Evolutionary conservation across 2,113 vertebrate species (phyloP).

Genomic region (Rhineura floridana): DNA sequence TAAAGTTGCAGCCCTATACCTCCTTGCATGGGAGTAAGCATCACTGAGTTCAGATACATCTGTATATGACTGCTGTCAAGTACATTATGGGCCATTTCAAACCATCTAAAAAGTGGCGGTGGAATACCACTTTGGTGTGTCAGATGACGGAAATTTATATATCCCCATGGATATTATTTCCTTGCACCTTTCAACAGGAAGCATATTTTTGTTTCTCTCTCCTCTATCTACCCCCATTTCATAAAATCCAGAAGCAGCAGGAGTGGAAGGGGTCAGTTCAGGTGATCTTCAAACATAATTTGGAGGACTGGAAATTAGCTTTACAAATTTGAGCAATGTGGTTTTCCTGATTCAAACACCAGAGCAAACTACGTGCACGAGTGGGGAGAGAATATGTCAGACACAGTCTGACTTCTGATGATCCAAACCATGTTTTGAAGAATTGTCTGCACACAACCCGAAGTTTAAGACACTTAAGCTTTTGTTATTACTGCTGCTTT

Average conservation of each 20-base stretch:
- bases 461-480: not conserved
- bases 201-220: not conserved
- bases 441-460: not conserved
- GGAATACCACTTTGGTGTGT: not conserved
- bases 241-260: not conserved
- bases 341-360: not conserved
- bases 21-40: not conserved
- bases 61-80: not conserved
- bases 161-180: not conserved
- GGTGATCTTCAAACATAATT: not conserved
- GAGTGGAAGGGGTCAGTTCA: not conserved
- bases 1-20: not conserved
- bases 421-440: not conserved
- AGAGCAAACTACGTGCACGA: not conserved
- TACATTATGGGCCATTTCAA: not conserved
- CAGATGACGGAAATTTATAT: not conserved
- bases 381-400: not conserved
- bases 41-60: too few species aligned
- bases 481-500: not conserved
- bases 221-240: not conserved
- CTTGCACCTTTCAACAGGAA: not conserved
- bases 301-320: not conserved
- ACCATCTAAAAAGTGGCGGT: not conserved
- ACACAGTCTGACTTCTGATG: not conserved
- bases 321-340: not conserved